phyloP scores from a whole-genome alignment of 2,888 invertebrate species.

The Hydroisotoma schaefferi region DNA sequence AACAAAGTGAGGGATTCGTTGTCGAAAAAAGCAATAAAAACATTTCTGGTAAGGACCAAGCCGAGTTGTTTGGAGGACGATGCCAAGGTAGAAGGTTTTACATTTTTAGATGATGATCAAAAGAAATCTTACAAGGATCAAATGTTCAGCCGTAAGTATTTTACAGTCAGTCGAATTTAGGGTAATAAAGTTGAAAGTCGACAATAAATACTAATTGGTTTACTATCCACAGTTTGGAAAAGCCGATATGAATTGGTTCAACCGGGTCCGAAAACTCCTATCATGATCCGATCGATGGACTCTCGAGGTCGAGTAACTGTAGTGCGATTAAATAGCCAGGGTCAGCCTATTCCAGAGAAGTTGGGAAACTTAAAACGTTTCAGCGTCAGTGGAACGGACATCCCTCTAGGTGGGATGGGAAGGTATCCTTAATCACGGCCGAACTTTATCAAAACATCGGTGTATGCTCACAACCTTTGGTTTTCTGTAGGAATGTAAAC shows the following conservation, averaged over 20 bases:
- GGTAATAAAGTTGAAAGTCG: slow-evolving; percentile 2
- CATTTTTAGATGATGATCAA: slow-evolving; percentile 29
- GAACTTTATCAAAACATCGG: no score
- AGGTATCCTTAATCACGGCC: slow-evolving; percentile 13
- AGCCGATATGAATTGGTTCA: slow-evolving; percentile 41
- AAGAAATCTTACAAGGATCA: slow-evolving; percentile 38
- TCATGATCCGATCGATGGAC: slow-evolving; percentile 43
- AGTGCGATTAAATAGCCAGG: slow-evolving; percentile 38
- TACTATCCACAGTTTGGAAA: slow-evolving; percentile 39
- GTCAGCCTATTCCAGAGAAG: slow-evolving; percentile 34
- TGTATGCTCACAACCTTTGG: no score
- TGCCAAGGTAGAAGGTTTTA: slow-evolving; percentile 25
- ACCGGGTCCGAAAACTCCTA: slow-evolving; percentile 44
- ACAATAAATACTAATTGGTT: not conserved
- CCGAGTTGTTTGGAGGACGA: slow-evolving; percentile 43
- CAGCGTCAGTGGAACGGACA: not conserved
- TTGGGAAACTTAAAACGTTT: not conserved
- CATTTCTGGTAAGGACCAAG: slow-evolving; percentile 39
- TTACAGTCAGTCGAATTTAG: not conserved
- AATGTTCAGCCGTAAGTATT: slow-evolving; percentile 29
- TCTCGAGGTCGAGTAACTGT: slow-evolving; percentile 42
- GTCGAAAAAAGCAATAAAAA: slow-evolving; percentile 43
- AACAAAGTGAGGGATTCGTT: slow-evolving; percentile 42
- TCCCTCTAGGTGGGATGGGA: slow-evolving; percentile 14
- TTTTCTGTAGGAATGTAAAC: slow-evolving; percentile 29